Evolutionary conservation across 2,888 invertebrate species (phyloP).

Genomic region (Gonocerus acuteangulatus): DNA sequence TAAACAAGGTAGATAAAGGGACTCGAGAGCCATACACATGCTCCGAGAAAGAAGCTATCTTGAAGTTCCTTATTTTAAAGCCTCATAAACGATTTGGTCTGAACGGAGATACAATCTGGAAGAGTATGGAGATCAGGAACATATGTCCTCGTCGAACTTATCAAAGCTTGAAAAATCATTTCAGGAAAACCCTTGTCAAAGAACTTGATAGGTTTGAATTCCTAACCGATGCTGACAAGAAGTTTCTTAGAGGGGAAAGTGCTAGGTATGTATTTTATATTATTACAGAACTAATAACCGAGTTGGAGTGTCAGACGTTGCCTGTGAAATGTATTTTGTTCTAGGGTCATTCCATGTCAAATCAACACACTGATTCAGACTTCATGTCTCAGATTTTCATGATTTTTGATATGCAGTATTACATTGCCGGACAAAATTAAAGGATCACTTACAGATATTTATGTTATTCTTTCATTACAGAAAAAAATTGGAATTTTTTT

Average conservation of each 20-base stretch:
- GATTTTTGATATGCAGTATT: no score
- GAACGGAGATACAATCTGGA: slow-evolving; percentile 24
- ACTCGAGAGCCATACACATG: slow-evolving; percentile 1
- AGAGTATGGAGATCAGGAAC: slow-evolving; percentile 13
- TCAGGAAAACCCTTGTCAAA: slow-evolving; percentile 8
- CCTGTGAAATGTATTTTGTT: no score
- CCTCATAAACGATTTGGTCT: neutral
- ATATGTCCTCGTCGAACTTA: slow-evolving; percentile 25
- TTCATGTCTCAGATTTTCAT: no score
- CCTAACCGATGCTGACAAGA: slow-evolving; percentile 11
- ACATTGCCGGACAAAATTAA: no score
- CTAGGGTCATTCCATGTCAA: no score
- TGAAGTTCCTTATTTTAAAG: slow-evolving; percentile 5
- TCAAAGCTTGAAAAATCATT: slow-evolving; percentile 29
- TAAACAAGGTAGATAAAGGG: neutral
- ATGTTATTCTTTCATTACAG: no score
- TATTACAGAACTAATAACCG: no score
- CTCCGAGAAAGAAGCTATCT: slow-evolving; percentile 12
- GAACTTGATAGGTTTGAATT: slow-evolving; percentile 23
- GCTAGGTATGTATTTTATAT: no score
- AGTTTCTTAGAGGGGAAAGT: neutral
- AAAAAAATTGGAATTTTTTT: no score
- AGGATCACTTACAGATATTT: no score
- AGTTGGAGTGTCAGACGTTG: no score
- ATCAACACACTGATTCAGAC: no score